These are phyloP conservation scores for Acanthochromis polyacanthus DNA, from an alignment of 2,113 vertebrate species.

Conservation along the genomic window DNA sequence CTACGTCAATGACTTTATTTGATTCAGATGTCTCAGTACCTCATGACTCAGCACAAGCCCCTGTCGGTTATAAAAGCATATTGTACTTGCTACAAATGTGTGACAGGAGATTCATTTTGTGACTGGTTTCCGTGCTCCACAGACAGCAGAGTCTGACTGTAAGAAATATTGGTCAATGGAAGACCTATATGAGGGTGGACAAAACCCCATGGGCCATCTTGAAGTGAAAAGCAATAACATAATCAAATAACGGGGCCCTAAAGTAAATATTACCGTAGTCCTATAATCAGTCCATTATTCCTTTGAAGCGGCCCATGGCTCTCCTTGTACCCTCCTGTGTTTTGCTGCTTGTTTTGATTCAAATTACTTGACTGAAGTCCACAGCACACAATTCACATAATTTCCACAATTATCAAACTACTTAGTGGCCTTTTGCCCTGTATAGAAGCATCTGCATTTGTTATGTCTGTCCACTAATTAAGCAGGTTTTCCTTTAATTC, in stretches of 20 bases:
- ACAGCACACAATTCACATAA: background rate
- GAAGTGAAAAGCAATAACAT: constrained; percentile 8
- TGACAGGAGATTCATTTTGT: constrained; percentile 45
- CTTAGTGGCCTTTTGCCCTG: background rate
- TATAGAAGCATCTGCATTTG: constrained; percentile 7
- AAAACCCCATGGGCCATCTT: background rate
- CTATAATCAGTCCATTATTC: no score
- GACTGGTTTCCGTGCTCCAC: constrained; percentile 2
- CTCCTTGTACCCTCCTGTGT: background rate
- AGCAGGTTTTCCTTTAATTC: constrained; percentile 8
- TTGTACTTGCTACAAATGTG: constrained; percentile 53
- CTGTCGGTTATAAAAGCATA: constrained; percentile 47
- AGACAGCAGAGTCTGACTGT: constrained; percentile 12
- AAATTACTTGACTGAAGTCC: background rate
- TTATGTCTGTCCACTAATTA: constrained; percentile 2
- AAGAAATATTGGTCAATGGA: constrained; percentile 29
- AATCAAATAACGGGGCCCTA: background rate
- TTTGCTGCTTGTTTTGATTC: background rate
- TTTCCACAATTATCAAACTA: constrained; percentile 16
- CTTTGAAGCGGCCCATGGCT: background rate
- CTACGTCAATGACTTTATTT: constrained; percentile 38
- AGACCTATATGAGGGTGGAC: constrained; percentile 20
- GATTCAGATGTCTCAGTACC: constrained; percentile 29
- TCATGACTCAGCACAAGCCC: constrained; percentile 49
- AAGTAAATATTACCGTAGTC: background rate